Base-by-base conservation (phyloP, 2,888 invertebrate genomes). In the Tipula lateralis region DNA sequence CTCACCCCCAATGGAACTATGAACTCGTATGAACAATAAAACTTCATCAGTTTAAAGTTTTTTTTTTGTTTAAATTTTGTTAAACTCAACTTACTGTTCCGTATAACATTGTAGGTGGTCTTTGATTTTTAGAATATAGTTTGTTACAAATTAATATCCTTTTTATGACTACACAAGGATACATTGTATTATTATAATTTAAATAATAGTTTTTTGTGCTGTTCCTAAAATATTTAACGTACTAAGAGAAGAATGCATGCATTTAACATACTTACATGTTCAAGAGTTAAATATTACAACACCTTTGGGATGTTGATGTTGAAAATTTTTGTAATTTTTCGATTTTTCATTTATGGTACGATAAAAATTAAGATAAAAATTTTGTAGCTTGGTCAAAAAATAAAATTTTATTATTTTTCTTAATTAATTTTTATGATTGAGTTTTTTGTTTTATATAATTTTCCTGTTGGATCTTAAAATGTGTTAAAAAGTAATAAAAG, bases 371-470 rank as follows among this genome's bases (percentile, higher is more conserved):
- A 19, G 66, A 66, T 66, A 66, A 66, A 66, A 66, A 6, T 66
- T 66, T 24, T 66, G 24, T 66, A 9, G 66, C 24, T 66, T 66
- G 66, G 19, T 12, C 24, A 66, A 44, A 44, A 44, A 13, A n/a
- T 3, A n/a, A 36, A 9, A 50, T 50, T 50, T 50, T 16, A 50
- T 50, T 50, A 50, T 50, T 66, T 66, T 66, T 66, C 66, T 66
- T 66, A 66, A 66, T 66, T 66, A 66, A 66, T 66, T 66, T 66
- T 66, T 66, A 66, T 66, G 66, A 66, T 66, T 66, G 66, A 66
- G 66, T 66, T 66, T 50, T 19, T 36, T 9, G n/a, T 50, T 66
- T 66, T 66, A 66, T 24, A 66, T n/a, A 66, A 9, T 66, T 66
- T 66, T 66, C 24, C 66, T 66, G 24, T 19, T 66, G 66, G 24